phyloP scores from a whole-genome alignment of 2,113 vertebrate genomes.

The Grammomys surdaster region DNA sequence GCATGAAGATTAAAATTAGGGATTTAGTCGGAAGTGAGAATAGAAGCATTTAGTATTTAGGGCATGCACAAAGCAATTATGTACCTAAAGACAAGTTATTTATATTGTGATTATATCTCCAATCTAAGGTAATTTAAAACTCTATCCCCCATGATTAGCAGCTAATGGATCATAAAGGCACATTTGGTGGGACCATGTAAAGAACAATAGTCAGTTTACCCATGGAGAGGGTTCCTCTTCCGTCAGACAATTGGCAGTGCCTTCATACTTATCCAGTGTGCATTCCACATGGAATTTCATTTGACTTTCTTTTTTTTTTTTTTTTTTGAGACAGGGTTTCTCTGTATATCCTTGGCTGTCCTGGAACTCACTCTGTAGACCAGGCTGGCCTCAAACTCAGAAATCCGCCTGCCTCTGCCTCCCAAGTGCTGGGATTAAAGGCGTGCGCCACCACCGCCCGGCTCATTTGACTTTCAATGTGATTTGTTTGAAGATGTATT shows the following conservation, averaged over 20 bases:
- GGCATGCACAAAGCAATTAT: neutral
- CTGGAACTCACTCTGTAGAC: no score
- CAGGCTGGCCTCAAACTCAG: no score
- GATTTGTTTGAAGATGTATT: neutral
- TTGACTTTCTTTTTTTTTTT: neutral
- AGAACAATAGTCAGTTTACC: neutral
- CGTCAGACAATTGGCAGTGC: neutral
- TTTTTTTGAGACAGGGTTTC: no score
- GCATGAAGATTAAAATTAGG: neutral
- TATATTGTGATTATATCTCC: neutral
- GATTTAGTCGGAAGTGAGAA: neutral
- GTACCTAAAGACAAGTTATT: neutral
- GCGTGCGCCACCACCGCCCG: no score
- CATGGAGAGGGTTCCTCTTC: neutral
- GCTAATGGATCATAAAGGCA: neutral
- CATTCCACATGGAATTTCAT: neutral
- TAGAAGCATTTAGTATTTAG: neutral
- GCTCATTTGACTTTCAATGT: neutral
- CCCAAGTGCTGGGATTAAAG: no score
- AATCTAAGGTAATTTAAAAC: neutral
- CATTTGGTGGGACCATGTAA: neutral
- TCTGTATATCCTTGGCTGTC: no score
- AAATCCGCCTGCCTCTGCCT: no score
- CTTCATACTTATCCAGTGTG: no score
- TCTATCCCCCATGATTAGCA: neutral